A percentile compares a stretch with the other conserved stretches of the same genome.
Evolutionary conservation across 2,113 vertebrate species (phyloP).

Genomic region (Psilopogon haemacephalus): DNA sequence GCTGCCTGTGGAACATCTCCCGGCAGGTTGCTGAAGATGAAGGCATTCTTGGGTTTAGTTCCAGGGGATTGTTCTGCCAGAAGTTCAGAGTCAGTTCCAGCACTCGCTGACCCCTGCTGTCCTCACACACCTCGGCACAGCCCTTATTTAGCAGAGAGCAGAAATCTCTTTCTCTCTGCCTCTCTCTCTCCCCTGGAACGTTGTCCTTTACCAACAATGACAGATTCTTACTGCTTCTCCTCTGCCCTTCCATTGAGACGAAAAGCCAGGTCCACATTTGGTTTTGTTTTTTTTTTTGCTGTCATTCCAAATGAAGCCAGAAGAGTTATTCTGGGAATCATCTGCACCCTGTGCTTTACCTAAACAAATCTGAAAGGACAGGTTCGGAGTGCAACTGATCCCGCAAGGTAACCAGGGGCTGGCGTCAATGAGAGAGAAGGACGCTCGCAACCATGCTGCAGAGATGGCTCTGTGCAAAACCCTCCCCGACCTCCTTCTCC

Average conservation of each 20-base stretch:
- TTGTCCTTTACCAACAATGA: slow-evolving; percentile 51
- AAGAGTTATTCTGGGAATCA: slow-evolving; percentile 61
- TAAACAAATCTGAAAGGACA: slow-evolving; percentile 64
- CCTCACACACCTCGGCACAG: slow-evolving; percentile 45
- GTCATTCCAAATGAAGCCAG: slow-evolving; percentile 65
- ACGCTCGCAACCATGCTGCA: background rate
- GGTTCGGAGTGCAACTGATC: slow-evolving; percentile 64
- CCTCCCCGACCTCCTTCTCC: too few species aligned
- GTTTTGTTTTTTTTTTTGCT: slow-evolving; percentile 59
- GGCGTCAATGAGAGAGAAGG: slow-evolving; percentile 57
- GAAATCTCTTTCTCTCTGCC: slow-evolving; percentile 14
- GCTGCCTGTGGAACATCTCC: slow-evolving; percentile 62
- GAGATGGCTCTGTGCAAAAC: background rate
- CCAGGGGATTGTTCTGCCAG: slow-evolving; percentile 57
- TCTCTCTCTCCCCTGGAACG: background rate
- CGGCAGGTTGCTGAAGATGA: slow-evolving; percentile 54
- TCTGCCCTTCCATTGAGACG: slow-evolving; percentile 53
- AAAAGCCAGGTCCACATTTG: slow-evolving; percentile 43
- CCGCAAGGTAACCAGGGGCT: slow-evolving; percentile 51
- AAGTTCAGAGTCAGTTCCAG: slow-evolving; percentile 68
- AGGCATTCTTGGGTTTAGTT: slow-evolving; percentile 62
- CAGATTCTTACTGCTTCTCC: slow-evolving; percentile 36
- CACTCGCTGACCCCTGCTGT: slow-evolving; percentile 50
- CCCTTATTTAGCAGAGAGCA: slow-evolving; percentile 40
- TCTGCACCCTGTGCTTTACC: slow-evolving; percentile 55